Base-by-base conservation (phyloP, 2,888 invertebrate genomes). In the Apamea sordens region DNA sequence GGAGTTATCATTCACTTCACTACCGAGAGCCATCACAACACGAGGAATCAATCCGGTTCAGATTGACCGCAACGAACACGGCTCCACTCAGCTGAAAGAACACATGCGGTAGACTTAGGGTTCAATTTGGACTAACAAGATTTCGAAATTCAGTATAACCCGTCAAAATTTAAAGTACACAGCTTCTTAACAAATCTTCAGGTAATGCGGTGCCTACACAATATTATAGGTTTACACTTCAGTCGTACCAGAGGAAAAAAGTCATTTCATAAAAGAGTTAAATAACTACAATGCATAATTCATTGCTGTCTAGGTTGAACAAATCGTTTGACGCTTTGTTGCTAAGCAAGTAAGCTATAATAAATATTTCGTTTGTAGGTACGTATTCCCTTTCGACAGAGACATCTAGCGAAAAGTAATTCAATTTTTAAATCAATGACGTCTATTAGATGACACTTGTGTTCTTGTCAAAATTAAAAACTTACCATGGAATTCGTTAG, bases 21-120 rank as follows among this genome's bases (percentile, higher is more conserved):
- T 95, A 94, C 96, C 97, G 93, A 97, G 97, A 96, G 97, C 97
- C 97, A 97, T 97, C 96, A 97, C 97, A 97, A 97, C 95, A 97
- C 96, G 95, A 96, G 94, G 94, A 95, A 95, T 95, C 95, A 96
- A 95, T 95, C 95, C 94, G 93, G 93, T 93, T 95, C 93, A 93
- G 94, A 95, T 94, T 95, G 93, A 94, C 96, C 96, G 96, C 96
- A 95, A 95, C 95, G 94, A 96, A 93, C 95, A 96, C 96, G 94
- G 94, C 92, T 93, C 93, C 94, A 93, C 96, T 95, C 97, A 96
- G 97, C 97, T 97, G 96, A 94, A 96, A 95, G 93, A 95, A 95
- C 94, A 97, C 97, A 97, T 97, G 97, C 95, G 96, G 95, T 95
- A 93, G 93, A 93, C 91, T 91, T 96, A 96, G 91, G 94, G 96